These are phyloP conservation scores for Nineta flava DNA, from an alignment of 2,888 invertebrate species.

Conservation along the genomic window DNA sequence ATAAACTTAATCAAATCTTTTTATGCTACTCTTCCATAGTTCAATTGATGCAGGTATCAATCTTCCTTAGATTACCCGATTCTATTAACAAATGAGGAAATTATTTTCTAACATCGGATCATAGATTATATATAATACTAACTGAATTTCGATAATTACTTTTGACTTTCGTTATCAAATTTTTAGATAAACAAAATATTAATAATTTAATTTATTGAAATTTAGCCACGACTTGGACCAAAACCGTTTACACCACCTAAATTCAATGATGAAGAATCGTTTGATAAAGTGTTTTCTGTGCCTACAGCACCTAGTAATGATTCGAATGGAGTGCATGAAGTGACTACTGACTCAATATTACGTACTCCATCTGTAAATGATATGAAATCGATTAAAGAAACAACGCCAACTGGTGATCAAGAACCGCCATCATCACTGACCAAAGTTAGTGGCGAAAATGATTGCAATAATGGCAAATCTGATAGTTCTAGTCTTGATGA, in stretches of 20 bases:
- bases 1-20: too few species aligned
- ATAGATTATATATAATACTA: too few species aligned
- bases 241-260: slow-evolving; percentile 72
- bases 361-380: slow-evolving; percentile 19
- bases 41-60: too few species aligned
- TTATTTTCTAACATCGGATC: too few species aligned
- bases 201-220: slow-evolving; percentile 9
- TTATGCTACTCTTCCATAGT: too few species aligned
- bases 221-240: slow-evolving; percentile 68
- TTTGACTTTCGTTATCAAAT: background rate
- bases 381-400: slow-evolving; percentile 24
- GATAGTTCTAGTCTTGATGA: slow-evolving; percentile 43
- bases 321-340: slow-evolving; percentile 22
- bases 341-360: slow-evolving; percentile 22
- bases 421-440: slow-evolving; percentile 7
- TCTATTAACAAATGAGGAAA: too few species aligned
- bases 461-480: slow-evolving; percentile 38
- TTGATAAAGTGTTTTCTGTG: slow-evolving; percentile 69
- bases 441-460: slow-evolving; percentile 8
- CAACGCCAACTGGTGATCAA: background rate
- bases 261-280: slow-evolving; percentile 55
- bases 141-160: too few species aligned
- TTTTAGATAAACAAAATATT: slow-evolving; percentile 4
- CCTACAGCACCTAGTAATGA: slow-evolving; percentile 48
- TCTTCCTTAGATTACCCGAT: too few species aligned